phyloP scores from a whole-genome alignment of 1,140 invertebrate genomes.

The Aporrectodea caliginosa region DNA sequence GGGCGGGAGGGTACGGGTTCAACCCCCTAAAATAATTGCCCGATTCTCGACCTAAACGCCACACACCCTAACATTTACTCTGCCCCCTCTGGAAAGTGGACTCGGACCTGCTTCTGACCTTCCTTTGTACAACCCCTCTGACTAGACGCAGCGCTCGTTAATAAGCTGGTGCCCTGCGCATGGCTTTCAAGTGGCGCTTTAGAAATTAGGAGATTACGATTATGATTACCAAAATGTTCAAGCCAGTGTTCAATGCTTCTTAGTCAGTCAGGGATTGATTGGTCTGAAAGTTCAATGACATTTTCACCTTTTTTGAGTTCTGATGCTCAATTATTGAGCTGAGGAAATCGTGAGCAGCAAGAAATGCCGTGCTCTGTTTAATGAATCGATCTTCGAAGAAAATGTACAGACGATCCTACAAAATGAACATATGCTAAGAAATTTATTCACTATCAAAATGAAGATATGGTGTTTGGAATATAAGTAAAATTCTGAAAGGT shows the following conservation, averaged over 20 bases:
- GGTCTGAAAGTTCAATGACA: not conserved
- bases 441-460: too few relatives aligned
- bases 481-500: too few relatives aligned
- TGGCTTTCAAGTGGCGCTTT: not conserved
- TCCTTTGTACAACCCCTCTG: too few relatives aligned
- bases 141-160: too few relatives aligned
- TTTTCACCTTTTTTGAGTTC: conserved; percentile 41
- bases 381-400: conserved; percentile 48
- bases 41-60: too few relatives aligned
- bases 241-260: not conserved
- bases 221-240: not conserved
- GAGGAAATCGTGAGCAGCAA: conserved; percentile 50
- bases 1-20: too few relatives aligned
- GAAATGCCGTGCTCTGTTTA: conserved; percentile 45
- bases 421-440: too few relatives aligned
- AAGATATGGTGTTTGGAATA: too few relatives aligned
- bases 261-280: not conserved
- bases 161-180: not conserved
- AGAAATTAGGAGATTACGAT: not conserved
- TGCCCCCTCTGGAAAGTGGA: too few relatives aligned
- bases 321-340: conserved; percentile 44
- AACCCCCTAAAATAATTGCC: too few relatives aligned
- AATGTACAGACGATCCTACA: conserved; percentile 48
- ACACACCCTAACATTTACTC: too few relatives aligned
- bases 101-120: too few relatives aligned